Conservation (phyloP, 2,888 invertebrate species). For the Syrista parreyssii region DNA sequence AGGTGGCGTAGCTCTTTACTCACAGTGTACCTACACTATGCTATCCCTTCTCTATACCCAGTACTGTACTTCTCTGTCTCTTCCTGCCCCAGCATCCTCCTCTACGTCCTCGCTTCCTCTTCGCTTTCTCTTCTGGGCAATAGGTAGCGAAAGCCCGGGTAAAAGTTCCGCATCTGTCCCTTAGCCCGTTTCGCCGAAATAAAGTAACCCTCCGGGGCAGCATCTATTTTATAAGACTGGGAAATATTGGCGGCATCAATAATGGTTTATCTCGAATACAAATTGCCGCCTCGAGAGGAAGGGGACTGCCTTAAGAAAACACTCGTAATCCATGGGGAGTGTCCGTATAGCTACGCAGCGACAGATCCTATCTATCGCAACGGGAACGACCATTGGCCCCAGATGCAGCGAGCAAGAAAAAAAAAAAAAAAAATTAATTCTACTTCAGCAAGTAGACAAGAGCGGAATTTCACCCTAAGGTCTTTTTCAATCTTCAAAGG, state of each 20-base stretch:
- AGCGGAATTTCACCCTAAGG: neutral
- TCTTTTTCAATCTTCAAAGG: neutral
- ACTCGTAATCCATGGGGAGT: slow-evolving; percentile 54
- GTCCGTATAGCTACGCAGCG: slow-evolving; percentile 37
- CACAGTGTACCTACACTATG: neutral
- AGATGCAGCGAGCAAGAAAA: neutral
- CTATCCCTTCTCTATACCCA: slow-evolving; percentile 3
- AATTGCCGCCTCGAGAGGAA: slow-evolving; percentile 42
- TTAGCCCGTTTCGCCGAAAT: slow-evolving; percentile 30
- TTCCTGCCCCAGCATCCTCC: neutral
- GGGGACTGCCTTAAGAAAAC: slow-evolving; percentile 49
- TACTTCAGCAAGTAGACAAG: neutral
- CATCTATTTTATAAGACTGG: slow-evolving; percentile 58
- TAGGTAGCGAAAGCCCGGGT: slow-evolving; percentile 8
- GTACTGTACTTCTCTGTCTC: slow-evolving; percentile 11
- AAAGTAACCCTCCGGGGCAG: slow-evolving; percentile 40
- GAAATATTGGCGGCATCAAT: slow-evolving; percentile 62
- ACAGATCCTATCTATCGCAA: slow-evolving; percentile 46
- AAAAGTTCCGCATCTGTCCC: slow-evolving; percentile 12
- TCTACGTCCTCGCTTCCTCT: slow-evolving; percentile 1
- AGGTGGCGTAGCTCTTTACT: neutral
- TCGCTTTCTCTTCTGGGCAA: neutral
- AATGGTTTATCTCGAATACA: slow-evolving; percentile 61
- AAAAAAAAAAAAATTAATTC: neutral
- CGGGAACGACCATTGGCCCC: slow-evolving; percentile 17